Base-by-base conservation (phyloP, 2,797 vertebrate species). In the Geotrypetes seraphini region DNA sequence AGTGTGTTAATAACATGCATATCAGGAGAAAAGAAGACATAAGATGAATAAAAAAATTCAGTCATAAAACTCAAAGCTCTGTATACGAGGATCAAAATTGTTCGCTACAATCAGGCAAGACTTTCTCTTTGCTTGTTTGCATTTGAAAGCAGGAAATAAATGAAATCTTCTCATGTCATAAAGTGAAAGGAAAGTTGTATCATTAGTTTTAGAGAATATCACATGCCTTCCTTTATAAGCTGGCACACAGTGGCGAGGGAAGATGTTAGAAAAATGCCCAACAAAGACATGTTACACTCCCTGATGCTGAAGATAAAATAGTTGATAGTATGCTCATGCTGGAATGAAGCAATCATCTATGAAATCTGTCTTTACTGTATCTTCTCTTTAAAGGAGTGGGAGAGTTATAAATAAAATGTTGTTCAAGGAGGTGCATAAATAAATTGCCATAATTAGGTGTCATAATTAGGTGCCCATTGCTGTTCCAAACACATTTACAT, bases 381-480 rank as follows among this genome's bases (percentile, higher is more conserved):
- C 45, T 60, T 63, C 15, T 53, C 41, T 73, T 71, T 57, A 48
- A 63, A 42, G 53, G 37, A 66, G 31, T 25, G 20, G 16, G 35
- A 50, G 38, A 73, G 44, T 64, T 69, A 71, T 62, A 72, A 73
- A 71, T 70, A 69, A 77, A 76, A 61, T 60, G 44, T 53, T 67
- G 47, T 71, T 70, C 58, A 66, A 66, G 56, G 37, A 73, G 58
- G 53, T 67, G 33, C 59, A 71, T 68, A 79, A 68, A 74, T 70
- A 78, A 71, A 69, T 74, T 69, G 56, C 31, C 22, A 53, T 74
- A 79, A 75, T 73, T 69, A 66, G 66, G 36, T 71, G 59, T 64
- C 66, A 70, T 72, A 73, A 75, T 75, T 74, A 74, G 64, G 63
- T 79, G 69, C 43, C 71, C 71, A 71, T 54, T 73, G 66, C 62